Conservation (phyloP, 2,113 vertebrate species). For the Psittacara wagleri region DNA sequence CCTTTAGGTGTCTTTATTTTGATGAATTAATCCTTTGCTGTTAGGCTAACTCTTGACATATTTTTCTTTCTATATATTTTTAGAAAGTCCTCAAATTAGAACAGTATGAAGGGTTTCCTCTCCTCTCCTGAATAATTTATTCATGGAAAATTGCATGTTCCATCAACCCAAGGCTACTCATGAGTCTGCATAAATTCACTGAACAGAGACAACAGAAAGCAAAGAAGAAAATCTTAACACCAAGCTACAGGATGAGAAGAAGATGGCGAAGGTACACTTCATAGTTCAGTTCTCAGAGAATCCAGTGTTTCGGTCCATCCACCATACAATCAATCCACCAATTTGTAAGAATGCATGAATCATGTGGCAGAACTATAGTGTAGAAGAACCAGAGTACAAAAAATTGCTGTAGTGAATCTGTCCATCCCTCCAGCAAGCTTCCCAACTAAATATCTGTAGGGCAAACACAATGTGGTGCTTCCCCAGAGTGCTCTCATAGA, state of each 20-base stretch:
- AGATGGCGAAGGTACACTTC: neutral
- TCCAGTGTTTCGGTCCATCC: neutral
- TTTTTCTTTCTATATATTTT: neutral
- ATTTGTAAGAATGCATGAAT: neutral
- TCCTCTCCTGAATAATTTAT: neutral
- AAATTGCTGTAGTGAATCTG: neutral
- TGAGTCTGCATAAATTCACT: neutral
- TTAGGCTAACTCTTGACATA: neutral
- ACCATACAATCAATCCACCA: neutral
- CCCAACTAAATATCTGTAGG: accelerated
- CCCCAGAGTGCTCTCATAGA: neutral
- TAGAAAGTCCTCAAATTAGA: neutral
- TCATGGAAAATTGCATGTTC: neutral
- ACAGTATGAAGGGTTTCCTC: neutral
- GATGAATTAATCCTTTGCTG: neutral
- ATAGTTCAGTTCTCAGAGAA: neutral
- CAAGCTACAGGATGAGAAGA: neutral
- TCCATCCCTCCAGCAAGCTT: neutral
- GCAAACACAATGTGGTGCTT: neutral
- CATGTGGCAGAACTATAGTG: accelerated
- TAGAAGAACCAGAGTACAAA: neutral
- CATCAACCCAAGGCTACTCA: neutral
- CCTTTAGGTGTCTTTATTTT: neutral
- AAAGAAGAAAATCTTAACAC: neutral
- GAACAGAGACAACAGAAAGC: neutral